These are phyloP conservation scores for Drosophila cardini DNA, from an alignment of 1,140 invertebrate species.

Conservation along the genomic window DNA sequence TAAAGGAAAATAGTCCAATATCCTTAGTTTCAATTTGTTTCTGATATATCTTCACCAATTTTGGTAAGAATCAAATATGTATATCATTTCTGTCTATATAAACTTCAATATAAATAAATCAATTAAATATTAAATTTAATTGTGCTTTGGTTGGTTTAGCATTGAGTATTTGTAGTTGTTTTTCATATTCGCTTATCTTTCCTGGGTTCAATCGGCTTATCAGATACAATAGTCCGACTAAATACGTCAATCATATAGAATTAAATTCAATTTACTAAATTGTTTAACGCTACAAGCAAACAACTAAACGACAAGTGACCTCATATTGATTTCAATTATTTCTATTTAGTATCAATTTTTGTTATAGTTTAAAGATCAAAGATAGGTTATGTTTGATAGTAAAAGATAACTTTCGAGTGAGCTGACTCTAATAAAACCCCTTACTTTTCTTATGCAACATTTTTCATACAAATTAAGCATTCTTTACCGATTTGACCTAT, in stretches of 20 bases:
- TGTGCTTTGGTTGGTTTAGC: neutral
- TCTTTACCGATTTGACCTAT: too few relatives aligned
- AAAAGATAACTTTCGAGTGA: constrained; percentile 1
- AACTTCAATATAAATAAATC: neutral
- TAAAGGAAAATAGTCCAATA: too few relatives aligned
- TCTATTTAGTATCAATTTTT: constrained; percentile 15
- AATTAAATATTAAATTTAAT: neutral
- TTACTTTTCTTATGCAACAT: too few relatives aligned
- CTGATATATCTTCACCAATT: too few relatives aligned
- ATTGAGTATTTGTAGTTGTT: constrained; percentile 6
- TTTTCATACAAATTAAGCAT: too few relatives aligned
- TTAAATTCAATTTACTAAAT: constrained; percentile 64
- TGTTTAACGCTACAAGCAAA: constrained; percentile 68
- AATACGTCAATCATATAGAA: constrained; percentile 70
- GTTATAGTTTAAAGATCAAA: too few relatives aligned
- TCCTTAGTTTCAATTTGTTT: too few relatives aligned
- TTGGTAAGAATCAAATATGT: too few relatives aligned
- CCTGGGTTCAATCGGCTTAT: neutral
- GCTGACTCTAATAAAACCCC: too few relatives aligned
- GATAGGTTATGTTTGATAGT: neutral
- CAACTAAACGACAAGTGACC: constrained; percentile 65
- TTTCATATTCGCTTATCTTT: constrained; percentile 23
- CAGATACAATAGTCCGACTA: neutral
- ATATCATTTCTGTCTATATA: too few relatives aligned
- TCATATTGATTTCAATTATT: constrained; percentile 23